These are phyloP conservation scores for Theonella swinhoei DNA, from an alignment of 37 sponge, comb jelly and placozoan species.

Conservation along the genomic window DNA sequence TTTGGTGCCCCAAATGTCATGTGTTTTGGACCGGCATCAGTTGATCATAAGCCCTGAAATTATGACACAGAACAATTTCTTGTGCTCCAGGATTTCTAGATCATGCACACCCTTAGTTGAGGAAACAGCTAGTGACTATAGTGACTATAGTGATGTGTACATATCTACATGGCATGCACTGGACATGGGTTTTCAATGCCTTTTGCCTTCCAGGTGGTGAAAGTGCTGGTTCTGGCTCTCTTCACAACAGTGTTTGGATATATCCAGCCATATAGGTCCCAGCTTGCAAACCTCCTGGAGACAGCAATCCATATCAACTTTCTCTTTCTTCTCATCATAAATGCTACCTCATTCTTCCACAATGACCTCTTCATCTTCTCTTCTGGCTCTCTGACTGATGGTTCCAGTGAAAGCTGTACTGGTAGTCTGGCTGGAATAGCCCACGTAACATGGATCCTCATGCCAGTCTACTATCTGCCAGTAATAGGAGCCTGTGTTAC, in stretches of 20 bases:
- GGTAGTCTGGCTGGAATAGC: constrained; percentile 1
- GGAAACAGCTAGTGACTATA: too few species aligned
- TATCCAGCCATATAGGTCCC: constrained; percentile 53
- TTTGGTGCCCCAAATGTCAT: not conserved
- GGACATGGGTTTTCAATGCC: not conserved
- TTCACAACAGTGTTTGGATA: constrained; percentile 32
- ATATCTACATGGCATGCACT: too few species aligned
- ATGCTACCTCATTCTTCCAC: constrained; percentile 8
- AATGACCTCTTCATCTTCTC: constrained; percentile 8
- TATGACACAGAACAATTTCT: too few species aligned
- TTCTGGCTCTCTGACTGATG: too few species aligned
- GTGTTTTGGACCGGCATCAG: too few species aligned
- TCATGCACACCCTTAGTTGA: too few species aligned
- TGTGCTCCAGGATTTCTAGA: too few species aligned
- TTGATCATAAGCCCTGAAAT: too few species aligned
- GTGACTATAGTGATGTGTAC: too few species aligned
- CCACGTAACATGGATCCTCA: constrained; percentile 21
- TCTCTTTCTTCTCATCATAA: constrained; percentile 39
- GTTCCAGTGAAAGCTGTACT: not conserved
- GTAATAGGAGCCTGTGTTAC: constrained; percentile 1
- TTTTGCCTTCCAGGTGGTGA: constrained; percentile 10
- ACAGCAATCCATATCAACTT: constrained; percentile 14
- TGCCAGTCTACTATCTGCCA: constrained; percentile 59
- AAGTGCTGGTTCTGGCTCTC: constrained; percentile 20
- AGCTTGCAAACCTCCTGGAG: constrained; percentile 37